A percentile compares a stretch with the other conserved stretches of the same genome.
Conservation (phyloP, 2,888 invertebrate genomes). For the Sesamia inferens region DNA sequence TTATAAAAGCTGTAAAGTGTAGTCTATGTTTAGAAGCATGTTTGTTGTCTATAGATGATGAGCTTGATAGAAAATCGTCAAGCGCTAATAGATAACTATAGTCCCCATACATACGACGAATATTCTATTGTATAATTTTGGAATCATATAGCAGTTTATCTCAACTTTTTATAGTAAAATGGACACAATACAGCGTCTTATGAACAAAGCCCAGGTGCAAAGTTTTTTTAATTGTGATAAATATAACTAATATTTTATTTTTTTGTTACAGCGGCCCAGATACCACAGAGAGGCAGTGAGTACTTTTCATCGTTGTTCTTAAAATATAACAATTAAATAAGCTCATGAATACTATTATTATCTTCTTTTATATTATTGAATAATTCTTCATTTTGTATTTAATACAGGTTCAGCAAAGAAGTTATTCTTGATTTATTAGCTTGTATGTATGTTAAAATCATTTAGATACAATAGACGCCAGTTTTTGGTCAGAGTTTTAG, state of each 20-base stretch:
- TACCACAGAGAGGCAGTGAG: constrained; percentile 97
- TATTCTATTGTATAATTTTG: background rate
- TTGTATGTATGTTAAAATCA: background rate
- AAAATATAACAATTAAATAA: background rate
- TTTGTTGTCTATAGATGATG: constrained; percentile 83
- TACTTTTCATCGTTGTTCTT: constrained; percentile 76
- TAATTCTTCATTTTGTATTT: constrained; percentile 15
- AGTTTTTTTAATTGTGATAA: background rate
- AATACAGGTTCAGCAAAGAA: constrained; percentile 30
- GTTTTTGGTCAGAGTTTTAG: background rate
- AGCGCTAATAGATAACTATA: constrained; percentile 44
- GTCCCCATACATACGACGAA: background rate
- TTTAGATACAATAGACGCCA: background rate
- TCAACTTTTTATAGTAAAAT: background rate
- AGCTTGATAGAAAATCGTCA: constrained; percentile 65
- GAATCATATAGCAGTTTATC: background rate
- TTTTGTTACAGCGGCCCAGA: constrained; percentile 96
- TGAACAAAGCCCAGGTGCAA: background rate
- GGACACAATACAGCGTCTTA: background rate
- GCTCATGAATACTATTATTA: constrained; percentile 1
- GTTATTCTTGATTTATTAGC: background rate
- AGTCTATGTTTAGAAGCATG: constrained; percentile 86
- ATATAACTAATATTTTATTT: constrained; percentile 69
- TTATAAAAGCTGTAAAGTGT: constrained; percentile 71
- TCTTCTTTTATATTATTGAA: background rate